Evolutionary conservation across 2,888 invertebrate species (phyloP).

Genomic region (Junonia oenone): DNA sequence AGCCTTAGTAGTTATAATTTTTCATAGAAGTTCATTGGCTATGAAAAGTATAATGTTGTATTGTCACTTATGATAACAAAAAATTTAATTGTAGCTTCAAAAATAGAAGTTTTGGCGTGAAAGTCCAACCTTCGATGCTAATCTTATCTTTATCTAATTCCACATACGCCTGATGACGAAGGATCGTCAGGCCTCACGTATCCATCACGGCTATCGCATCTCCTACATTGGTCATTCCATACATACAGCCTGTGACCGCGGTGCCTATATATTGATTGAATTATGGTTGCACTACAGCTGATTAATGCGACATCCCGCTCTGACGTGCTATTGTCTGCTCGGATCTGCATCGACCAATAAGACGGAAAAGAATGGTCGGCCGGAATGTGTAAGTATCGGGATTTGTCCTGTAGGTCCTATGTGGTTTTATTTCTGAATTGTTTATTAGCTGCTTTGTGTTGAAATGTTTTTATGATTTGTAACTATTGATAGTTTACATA

Average conservation of each 20-base stretch:
- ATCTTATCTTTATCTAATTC: neutral
- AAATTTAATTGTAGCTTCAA: neutral
- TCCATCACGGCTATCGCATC: conserved; percentile 36
- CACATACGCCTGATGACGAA: neutral
- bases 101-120: neutral
- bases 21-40: no score
- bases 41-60: no score
- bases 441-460: neutral
- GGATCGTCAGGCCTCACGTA: conserved; percentile 11
- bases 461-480: neutral
- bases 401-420: conserved; percentile 30
- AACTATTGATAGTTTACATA: neutral
- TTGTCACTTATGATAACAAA: no score
- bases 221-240: conserved; percentile 53
- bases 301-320: conserved; percentile 75
- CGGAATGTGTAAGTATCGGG: conserved; percentile 43
- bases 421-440: conserved; percentile 8
- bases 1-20: no score
- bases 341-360: conserved; percentile 70
- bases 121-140: neutral
- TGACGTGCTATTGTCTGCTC: conserved; percentile 74
- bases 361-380: conserved; percentile 42
- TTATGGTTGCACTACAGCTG: conserved; percentile 74
- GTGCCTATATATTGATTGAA: conserved; percentile 61
- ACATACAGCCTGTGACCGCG: conserved; percentile 54